Evolutionary conservation across 2,888 invertebrate genomes (phyloP).

Genomic region (Lasioglossum oenotherae): DNA sequence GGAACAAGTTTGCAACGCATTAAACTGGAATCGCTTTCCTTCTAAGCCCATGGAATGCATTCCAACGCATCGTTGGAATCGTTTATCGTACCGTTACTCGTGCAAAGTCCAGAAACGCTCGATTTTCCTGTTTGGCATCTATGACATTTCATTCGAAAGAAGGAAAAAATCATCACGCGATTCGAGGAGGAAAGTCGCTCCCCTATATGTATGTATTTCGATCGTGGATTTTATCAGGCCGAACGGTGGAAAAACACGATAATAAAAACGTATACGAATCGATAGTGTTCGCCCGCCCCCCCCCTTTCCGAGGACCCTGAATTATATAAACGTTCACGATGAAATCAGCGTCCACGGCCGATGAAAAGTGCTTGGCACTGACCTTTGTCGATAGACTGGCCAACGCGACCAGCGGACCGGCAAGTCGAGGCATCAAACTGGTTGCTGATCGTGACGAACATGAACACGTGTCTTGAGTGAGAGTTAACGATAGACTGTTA

Average conservation of each 20-base stretch:
- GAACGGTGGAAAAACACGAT: not conserved
- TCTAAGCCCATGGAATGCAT: not conserved
- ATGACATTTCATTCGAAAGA: not conserved
- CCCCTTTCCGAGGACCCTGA: not conserved
- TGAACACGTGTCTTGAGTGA: not conserved
- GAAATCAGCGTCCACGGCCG: not conserved
- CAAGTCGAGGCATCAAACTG: not conserved
- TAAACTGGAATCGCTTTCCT: not conserved
- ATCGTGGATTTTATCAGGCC: not conserved
- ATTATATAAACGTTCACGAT: constrained; percentile 23
- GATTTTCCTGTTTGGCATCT: not conserved
- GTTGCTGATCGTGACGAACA: not conserved
- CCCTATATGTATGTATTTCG: not conserved
- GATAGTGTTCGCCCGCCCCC: not conserved
- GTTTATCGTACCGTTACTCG: not conserved
- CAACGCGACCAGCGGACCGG: not conserved
- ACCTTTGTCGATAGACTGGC: constrained; percentile 33
- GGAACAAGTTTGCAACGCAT: not conserved
- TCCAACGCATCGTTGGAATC: not conserved
- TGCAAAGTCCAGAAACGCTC: not conserved
- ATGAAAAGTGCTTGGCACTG: constrained; percentile 26
- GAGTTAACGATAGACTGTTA: not conserved
- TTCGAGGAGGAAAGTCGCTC: not conserved
- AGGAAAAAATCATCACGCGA: not conserved
- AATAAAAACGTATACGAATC: not conserved